These are phyloP conservation scores for Sylvia borin DNA, from an alignment of 2,797 vertebrate genomes.

Conservation along the genomic window DNA sequence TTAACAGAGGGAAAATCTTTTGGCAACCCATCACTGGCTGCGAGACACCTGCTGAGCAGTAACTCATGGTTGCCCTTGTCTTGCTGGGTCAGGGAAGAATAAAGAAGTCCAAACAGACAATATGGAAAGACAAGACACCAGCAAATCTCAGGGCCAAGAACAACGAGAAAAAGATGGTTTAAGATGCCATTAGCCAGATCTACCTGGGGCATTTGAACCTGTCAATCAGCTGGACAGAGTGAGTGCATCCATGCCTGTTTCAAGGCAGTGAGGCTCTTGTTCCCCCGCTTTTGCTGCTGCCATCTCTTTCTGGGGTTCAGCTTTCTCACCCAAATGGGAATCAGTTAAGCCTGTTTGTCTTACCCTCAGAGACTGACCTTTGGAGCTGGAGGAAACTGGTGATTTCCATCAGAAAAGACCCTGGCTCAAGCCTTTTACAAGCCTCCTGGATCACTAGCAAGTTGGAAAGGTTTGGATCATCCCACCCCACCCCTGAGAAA, in stretches of 20 bases:
- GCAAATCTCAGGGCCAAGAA: not conserved
- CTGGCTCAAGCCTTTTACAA: not conserved
- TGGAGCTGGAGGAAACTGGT: not conserved
- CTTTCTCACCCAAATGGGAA: not conserved
- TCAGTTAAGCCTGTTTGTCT: not conserved
- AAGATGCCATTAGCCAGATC: not conserved
- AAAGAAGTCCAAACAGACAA: not conserved
- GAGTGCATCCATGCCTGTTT: not conserved
- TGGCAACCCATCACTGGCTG: not conserved
- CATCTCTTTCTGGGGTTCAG: not conserved
- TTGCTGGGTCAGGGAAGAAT: not conserved
- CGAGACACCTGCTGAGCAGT: not conserved
- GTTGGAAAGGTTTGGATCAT: not conserved
- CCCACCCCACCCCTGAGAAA: slow-evolving; percentile 18
- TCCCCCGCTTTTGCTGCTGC: not conserved
- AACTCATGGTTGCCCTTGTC: not conserved
- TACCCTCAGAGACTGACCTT: not conserved
- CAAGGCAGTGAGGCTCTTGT: not conserved
- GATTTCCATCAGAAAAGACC: not conserved
- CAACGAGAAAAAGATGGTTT: not conserved
- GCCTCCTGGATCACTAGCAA: not conserved
- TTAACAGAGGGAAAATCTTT: not conserved
- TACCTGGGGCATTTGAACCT: not conserved
- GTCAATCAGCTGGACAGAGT: not conserved
- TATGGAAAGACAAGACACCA: not conserved